Evolutionary conservation across 2,113 vertebrate genomes (phyloP).

Genomic region (Hirundichthys speculiger): DNA sequence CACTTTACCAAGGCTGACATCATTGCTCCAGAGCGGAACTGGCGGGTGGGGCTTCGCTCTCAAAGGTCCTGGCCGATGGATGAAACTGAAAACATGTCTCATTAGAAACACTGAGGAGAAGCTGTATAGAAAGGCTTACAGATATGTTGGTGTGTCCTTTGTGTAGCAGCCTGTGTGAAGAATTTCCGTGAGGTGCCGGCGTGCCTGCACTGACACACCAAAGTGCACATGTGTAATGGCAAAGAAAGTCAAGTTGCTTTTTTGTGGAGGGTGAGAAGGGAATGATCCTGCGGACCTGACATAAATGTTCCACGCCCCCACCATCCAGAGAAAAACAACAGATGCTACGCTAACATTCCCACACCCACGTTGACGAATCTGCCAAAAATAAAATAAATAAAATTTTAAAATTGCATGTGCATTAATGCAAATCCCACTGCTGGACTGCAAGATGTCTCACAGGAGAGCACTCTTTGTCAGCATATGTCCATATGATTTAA

Average conservation of each 20-base stretch:
- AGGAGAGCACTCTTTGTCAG: background rate
- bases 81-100: conserved; percentile 36
- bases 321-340: conserved; percentile 36
- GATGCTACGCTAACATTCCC: conserved; percentile 42
- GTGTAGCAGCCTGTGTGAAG: background rate
- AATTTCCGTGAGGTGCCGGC: background rate
- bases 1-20: conserved; percentile 42
- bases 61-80: conserved; percentile 35
- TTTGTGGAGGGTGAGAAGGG: conserved; percentile 2
- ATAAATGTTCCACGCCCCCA: conserved; percentile 36
- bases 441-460: background rate
- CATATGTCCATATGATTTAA: background rate
- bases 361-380: conserved; percentile 37
- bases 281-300: conserved; percentile 20
- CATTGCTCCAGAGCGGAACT: conserved; percentile 35
- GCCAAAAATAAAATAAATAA: background rate
- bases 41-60: conserved; percentile 48
- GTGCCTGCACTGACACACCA: background rate
- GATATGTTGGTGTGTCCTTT: too few species aligned
- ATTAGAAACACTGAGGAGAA: background rate
- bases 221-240: background rate
- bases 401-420: background rate
- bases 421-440: conserved; percentile 8
- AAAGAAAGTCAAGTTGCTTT: background rate
- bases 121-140: conserved; percentile 10